These are phyloP conservation scores for Geothlypis trichas DNA, from an alignment of 2,113 vertebrate genomes.

Conservation along the genomic window DNA sequence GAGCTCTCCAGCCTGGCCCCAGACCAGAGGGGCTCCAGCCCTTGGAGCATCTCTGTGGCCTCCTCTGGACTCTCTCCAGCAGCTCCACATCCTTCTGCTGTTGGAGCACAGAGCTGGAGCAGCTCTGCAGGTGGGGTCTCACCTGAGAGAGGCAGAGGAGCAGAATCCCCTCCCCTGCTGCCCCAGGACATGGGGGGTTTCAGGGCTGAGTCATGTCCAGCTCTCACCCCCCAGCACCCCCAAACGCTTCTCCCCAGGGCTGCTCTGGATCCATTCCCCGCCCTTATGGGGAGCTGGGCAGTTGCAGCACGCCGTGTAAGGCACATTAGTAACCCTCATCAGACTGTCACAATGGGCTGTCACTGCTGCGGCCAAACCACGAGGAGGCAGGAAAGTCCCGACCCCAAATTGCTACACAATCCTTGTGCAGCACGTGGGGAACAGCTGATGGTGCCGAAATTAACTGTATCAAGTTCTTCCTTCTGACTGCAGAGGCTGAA, in stretches of 20 bases:
- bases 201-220: not conserved
- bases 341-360: not conserved
- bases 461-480: not conserved
- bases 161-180: not conserved
- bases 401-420: not conserved
- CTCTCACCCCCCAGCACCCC: not conserved
- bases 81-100: not conserved
- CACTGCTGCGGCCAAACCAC: not conserved
- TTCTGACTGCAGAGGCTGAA: not conserved
- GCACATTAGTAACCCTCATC: not conserved
- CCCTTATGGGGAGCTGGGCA: not conserved
- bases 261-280: not conserved
- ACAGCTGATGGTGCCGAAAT: not conserved
- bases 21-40: not conserved
- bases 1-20: not conserved
- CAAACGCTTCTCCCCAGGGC: not conserved
- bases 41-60: rapidly evolving
- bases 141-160: not conserved
- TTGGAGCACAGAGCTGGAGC: not conserved
- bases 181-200: not conserved
- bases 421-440: not conserved
- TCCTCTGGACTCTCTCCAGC: not conserved
- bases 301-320: not conserved
- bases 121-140: not conserved
- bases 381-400: not conserved